phyloP scores from a whole-genome alignment of 2,797 vertebrate species.

The Chrysocyon brachyurus region DNA sequence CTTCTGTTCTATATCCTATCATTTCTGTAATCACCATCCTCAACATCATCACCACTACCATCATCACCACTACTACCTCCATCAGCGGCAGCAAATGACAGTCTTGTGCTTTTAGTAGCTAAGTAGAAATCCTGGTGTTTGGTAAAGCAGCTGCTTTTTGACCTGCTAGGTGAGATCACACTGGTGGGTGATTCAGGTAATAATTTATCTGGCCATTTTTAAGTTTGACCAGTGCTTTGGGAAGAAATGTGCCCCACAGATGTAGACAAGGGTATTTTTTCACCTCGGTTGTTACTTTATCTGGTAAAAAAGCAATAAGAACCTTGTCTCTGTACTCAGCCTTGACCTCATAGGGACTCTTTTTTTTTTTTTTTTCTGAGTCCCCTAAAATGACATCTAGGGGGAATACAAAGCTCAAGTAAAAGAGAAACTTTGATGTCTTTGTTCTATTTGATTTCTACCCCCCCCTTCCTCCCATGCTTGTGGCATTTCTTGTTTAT shows the following conservation, averaged over 20 bases:
- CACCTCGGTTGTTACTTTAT: conserved; percentile 20
- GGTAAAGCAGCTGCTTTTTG: not conserved
- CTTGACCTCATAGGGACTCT: not conserved
- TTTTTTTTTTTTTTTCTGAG: not conserved
- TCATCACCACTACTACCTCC: not conserved
- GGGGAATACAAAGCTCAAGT: not conserved
- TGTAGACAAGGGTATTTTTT: not conserved
- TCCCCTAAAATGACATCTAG: conserved; percentile 8
- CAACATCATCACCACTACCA: not conserved
- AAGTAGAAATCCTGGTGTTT: not conserved
- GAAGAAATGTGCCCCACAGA: not conserved
- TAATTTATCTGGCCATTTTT: not conserved
- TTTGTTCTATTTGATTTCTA: conserved; percentile 73
- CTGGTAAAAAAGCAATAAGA: not conserved
- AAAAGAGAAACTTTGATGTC: conserved; percentile 61
- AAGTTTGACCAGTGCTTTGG: conserved; percentile 40
- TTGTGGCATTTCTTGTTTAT: conserved; percentile 78
- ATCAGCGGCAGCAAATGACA: not conserved
- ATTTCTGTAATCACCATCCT: not conserved
- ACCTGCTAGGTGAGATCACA: not conserved
- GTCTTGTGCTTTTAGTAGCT: not conserved
- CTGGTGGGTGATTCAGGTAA: not conserved
- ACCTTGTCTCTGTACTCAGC: conserved; percentile 31
- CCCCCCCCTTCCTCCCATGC: not conserved
- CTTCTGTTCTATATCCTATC: not conserved